Base-by-base conservation (phyloP, 2,888 invertebrate species). In the Macrosiphum euphorbiae region DNA sequence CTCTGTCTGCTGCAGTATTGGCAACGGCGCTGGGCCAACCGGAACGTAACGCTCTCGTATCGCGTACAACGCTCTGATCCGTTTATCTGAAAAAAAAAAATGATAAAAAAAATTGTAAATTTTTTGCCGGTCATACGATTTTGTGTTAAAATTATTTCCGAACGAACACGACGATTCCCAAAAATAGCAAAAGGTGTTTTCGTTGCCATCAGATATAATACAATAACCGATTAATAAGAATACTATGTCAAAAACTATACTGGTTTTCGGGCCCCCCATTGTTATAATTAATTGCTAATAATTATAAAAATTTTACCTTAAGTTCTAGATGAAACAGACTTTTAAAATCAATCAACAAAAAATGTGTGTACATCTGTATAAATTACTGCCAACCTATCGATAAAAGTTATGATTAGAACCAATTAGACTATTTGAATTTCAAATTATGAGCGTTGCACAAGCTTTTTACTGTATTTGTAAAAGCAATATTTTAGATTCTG, bases 1-100 rank as follows among this genome's bases (percentile, higher is more conserved):
- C 95, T 95, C 94, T 95, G 95, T 11, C 95, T 94, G 47, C 95
- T 94, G 91, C 95, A 95, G 10, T 95, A 95, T 92, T 95, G 95
- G 88, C 95, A 95, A 3, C 95, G 95, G 20, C 95, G 95, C 91
- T 95, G 95, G 20, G 95, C 95, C 92, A 95, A 94, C 0, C 95
- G 95, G 90, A 95, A 95, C 3, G 95, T 95, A 20, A 95, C 95
- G 88, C 95, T 95, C 94, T 95, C 95, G 67, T 95, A 94, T 44
- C 94, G 92, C 78, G 93, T 86, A 44, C 90, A 90, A 7, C 93
- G 91, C 20, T 94, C 94, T 52, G 95, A 94, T 61, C 94, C 95
- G 24, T 86, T 94, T 44, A 94, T 94, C 87, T 95, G 89, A 90
- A 94, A 88, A 24, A 94, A 88, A 24, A 28, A n/a, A 4, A 85